A percentile compares a stretch with the other conserved stretches of the same genome.
Evolutionary conservation across 92 coral and sea anemone species (phyloP).

Genomic region (Zoanthus sociatus): DNA sequence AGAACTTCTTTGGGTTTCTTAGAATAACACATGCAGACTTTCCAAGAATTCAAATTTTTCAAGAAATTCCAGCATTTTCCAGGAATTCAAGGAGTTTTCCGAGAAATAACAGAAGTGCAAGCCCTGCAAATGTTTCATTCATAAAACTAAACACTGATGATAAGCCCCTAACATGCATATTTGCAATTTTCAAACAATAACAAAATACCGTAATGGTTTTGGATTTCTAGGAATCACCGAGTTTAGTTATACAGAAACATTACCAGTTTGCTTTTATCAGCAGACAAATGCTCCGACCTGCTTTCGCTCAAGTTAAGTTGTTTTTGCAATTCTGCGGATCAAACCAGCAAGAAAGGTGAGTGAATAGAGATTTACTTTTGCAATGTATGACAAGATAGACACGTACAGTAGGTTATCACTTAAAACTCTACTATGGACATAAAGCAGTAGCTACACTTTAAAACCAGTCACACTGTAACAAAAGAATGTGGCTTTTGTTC

Average conservation of each 20-base stretch:
- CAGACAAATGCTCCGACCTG: constrained; percentile 68
- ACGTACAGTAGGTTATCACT: too few species aligned
- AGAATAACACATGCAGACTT: too few species aligned
- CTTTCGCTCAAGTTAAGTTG: constrained; percentile 84
- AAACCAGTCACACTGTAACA: too few species aligned
- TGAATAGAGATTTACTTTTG: not conserved
- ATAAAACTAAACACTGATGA: not conserved
- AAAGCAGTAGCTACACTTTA: too few species aligned
- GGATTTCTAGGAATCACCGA: not conserved
- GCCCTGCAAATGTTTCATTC: too few species aligned
- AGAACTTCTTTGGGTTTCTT: too few species aligned
- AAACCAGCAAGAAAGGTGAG: not conserved
- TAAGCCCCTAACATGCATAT: not conserved
- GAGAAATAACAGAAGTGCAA: not conserved
- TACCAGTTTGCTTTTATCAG: constrained; percentile 89
- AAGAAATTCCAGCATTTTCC: not conserved
- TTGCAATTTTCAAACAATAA: not conserved
- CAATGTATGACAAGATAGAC: not conserved
- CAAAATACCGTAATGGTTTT: not conserved
- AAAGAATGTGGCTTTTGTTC: too few species aligned
- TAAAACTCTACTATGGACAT: too few species aligned
- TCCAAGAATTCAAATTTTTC: too few species aligned
- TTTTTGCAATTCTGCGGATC: constrained; percentile 79
- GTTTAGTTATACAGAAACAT: not conserved
- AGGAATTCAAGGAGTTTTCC: not conserved